Base-by-base conservation (phyloP, 64 coral and sea anemone genomes). In the Porites australiensis region DNA sequence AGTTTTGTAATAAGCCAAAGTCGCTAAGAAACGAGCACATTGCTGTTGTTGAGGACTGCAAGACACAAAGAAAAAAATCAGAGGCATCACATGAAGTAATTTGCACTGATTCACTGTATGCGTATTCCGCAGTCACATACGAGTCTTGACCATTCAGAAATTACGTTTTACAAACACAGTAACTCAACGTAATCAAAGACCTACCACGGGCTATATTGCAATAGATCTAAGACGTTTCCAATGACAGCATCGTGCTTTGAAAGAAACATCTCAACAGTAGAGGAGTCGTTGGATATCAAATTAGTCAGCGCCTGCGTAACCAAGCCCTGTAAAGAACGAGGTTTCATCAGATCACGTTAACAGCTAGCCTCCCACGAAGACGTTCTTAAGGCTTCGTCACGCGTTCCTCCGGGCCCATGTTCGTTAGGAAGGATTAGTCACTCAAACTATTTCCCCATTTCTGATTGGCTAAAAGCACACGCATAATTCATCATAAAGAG, bases 21-120 rank as follows among this genome's bases (percentile, higher is more conserved):
- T 86, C 64, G 88, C 87, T 19, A 96, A 47, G 45, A 96, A 86
- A n/a, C 82, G 82, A 10, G 84, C 75, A 46, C 88, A 76, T 20
- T 91, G 87, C 63, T 91, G 91, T 58, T 96, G 95, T 44, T 91
- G 87, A 58, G 27, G 82, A 65, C 95, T 96, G 64, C 11, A 45
- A 69, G 27, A 37, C 1, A 37, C 27, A 37, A 10, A 80, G 54
- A 57, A 61, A 80, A 44, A 60, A 37, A 37, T 37, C 27, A 37
- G 1, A 2, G 10, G 19, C 21, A 46, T 46, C 18, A 18, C 4
- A 16, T 18, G 14, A 15, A 50, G 4, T 13, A 5, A 18, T 50
- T 50, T 9, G 7, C 13, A 48, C 27, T 37, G 9, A 74, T 74
- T 48, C 12, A 57, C 12, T 7, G 54, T 57, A 57, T 57, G 7